Evolutionary conservation across 2,797 vertebrate genomes (phyloP), one percentile per base, ranked within the genome.

Genomic region (Buceros bicornis): DNA sequence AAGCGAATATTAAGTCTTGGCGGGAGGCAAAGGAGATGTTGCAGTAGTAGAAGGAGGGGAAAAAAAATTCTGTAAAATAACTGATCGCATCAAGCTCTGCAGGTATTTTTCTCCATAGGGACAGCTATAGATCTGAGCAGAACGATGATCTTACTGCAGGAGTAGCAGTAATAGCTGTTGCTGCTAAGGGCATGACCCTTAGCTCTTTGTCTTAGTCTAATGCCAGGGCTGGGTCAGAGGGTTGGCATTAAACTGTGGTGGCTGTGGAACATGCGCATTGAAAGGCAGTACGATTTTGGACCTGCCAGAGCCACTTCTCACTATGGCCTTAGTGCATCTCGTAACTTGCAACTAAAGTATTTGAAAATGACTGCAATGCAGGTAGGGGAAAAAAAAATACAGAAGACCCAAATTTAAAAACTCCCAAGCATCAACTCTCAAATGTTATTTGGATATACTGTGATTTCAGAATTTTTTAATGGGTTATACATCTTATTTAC

Each of bases 221-320:
- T 14, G 33, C 79, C 61, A 26, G 26, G 35, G 35, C 78, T 48
- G 37, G 45, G n/a, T 35, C 42, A 45, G 50, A n/a, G 37, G 18
- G 33, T 64, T 31, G 47, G 29, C 70, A 29, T 82, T 42, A 35
- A 87, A 25, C 20, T 69, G 13, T 51, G 25, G 8, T 40, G 33
- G 42, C 17, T 80, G 9, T 77, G 51, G n/a, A 82, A 25, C 17
- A 0, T 5, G 15, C 0, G 3, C 18, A 6, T 10, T 2, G 2
- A 81, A 77, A 29, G 26, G 47, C 35, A 37, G 17, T 57, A 65
- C 57, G 28, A 54, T 43, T 50, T 37, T 77, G 40, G 51, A 80
- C 21, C 11, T 88, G 64, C 40, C 31, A 54, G 72, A 84, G 48
- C 43, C 18, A 29, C 62, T 78, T 54, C 40, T 54, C 28, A 16